Evolutionary conservation across 2,888 invertebrate species (phyloP).

Genomic region (Drosophila lutescens): DNA sequence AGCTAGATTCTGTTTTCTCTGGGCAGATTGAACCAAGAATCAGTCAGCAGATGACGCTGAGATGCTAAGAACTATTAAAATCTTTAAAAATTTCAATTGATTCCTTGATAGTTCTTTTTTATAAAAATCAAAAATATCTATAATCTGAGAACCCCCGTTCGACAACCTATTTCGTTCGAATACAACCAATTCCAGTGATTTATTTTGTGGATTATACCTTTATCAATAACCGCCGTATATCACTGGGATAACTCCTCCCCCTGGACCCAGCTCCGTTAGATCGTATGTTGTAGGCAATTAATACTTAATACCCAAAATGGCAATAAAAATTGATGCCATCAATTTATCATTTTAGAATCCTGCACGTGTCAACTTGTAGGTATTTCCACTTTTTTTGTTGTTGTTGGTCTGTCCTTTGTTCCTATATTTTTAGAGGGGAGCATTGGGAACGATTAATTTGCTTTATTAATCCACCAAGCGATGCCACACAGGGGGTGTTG

Average conservation of each 20-base stretch:
- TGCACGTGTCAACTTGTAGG: slow-evolving; percentile 69
- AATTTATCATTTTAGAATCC: slow-evolving; percentile 67
- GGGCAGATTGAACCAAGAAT: slow-evolving; percentile 4
- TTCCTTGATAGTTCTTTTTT: too few relatives aligned
- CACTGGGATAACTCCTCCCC: slow-evolving; percentile 3
- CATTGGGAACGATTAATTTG: slow-evolving; percentile 70
- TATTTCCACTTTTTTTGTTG: slow-evolving; percentile 37
- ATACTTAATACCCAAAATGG: slow-evolving; percentile 62
- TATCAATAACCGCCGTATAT: slow-evolving; percentile 28
- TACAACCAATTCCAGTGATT: slow-evolving; percentile 12
- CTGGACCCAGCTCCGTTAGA: background rate
- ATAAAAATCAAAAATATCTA: background rate
- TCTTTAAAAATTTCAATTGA: too few relatives aligned
- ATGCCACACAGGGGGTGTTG: slow-evolving; percentile 18
- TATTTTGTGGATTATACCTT: slow-evolving; percentile 26
- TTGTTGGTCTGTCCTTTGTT: slow-evolving; percentile 14
- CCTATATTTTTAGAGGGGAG: slow-evolving; percentile 46
- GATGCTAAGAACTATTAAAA: too few relatives aligned
- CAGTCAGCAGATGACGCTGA: background rate
- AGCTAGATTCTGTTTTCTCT: slow-evolving; percentile 3
- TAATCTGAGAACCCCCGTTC: background rate
- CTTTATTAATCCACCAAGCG: slow-evolving; percentile 66
- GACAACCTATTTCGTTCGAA: background rate
- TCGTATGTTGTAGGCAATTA: slow-evolving; percentile 60
- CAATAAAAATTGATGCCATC: slow-evolving; percentile 66